Evolutionary conservation across 2,113 vertebrate species (phyloP).

Genomic region (Eolophus roseicapilla): DNA sequence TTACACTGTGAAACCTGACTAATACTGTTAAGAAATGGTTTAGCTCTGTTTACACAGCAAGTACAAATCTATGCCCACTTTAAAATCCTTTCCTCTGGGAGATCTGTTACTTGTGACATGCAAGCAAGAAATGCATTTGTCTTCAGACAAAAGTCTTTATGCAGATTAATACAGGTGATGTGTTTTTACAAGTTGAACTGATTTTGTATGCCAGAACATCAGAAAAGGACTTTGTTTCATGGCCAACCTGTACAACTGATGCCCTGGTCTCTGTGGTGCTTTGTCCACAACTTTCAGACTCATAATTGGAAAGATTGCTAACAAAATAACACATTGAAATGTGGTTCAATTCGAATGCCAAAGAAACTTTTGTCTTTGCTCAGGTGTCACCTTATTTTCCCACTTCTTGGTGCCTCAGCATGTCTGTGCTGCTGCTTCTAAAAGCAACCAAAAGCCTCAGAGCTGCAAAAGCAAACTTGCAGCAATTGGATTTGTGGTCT

Average conservation of each 20-base stretch:
- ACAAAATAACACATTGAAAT: background rate
- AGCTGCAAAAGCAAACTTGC: background rate
- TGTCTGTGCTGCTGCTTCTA: background rate
- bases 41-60: background rate
- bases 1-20: slow-evolving; percentile 15
- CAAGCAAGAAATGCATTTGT: background rate
- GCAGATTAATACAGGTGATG: background rate
- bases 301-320: background rate
- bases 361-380: slow-evolving; percentile 26
- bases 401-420: background rate
- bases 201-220: background rate
- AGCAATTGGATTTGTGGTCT: background rate
- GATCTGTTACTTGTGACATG: background rate
- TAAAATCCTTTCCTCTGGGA: background rate
- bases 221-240: background rate
- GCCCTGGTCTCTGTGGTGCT: background rate
- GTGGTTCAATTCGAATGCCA: background rate
- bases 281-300: background rate
- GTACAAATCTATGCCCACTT: background rate
- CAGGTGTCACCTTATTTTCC: background rate
- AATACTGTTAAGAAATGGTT: background rate
- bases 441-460: background rate
- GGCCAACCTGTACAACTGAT: background rate
- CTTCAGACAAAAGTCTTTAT: background rate
- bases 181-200: background rate